A percentile compares a stretch with the other conserved stretches of the same genome.
Conservation (phyloP, 2,888 invertebrate genomes). For the Mamestra brassicae region DNA sequence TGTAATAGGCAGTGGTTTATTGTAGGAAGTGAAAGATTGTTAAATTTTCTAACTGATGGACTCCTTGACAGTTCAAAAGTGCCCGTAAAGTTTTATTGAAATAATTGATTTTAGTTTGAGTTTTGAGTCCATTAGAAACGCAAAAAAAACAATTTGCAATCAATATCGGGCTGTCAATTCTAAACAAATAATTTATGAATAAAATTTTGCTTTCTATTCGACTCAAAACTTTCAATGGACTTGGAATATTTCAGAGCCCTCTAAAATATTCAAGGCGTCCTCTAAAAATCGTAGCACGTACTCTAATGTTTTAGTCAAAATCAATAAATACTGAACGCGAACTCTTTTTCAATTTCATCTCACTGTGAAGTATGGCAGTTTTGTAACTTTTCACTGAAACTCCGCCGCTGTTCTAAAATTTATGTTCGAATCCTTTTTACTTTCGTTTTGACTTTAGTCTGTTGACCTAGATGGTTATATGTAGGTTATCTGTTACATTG, state of each 20-base stretch:
- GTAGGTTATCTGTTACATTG: constrained; percentile 25
- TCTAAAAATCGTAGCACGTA: constrained; percentile 32
- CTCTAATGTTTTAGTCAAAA: constrained; percentile 45
- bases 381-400: constrained; percentile 47
- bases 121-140: neutral
- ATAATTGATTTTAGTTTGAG: neutral
- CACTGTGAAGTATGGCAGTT: constrained; percentile 49
- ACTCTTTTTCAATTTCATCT: constrained; percentile 51
- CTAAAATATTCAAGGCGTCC: constrained; percentile 35
- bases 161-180: neutral
- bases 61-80: neutral
- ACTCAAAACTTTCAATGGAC: constrained; percentile 20
- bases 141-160: neutral
- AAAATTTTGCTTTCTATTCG: constrained; percentile 5
- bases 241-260: constrained; percentile 13
- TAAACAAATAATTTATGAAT: neutral
- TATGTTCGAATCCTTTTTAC: constrained; percentile 52
- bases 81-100: neutral
- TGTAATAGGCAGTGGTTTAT: too few relatives aligned
- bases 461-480: constrained; percentile 35
- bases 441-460: constrained; percentile 40
- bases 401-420: constrained; percentile 38
- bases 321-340: constrained; percentile 49
- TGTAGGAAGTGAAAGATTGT: too few relatives aligned
- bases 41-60: neutral